phyloP scores from a whole-genome alignment of 2,113 vertebrate species.

The Tetrax tetrax region DNA sequence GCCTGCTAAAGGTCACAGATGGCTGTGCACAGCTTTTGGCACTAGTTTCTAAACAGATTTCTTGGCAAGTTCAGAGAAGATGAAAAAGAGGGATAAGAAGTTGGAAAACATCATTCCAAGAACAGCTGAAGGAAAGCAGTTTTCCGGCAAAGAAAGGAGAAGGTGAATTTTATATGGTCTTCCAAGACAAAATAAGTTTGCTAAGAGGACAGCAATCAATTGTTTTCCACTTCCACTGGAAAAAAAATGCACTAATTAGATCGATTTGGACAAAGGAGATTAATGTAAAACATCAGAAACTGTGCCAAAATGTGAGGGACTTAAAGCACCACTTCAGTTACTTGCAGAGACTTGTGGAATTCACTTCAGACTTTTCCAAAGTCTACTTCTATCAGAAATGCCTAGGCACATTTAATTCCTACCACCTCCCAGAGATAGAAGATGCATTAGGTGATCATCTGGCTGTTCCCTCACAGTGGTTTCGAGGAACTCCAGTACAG shows the following conservation, averaged over 20 bases:
- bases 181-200: neutral
- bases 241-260: neutral
- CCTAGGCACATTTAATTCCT: neutral
- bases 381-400: neutral
- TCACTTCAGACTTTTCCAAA: neutral
- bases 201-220: neutral
- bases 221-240: neutral
- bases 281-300: neutral
- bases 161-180: neutral
- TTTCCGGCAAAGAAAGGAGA: neutral
- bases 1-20: neutral
- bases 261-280: neutral
- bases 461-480: neutral
- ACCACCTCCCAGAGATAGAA: rapidly evolving
- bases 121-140: neutral
- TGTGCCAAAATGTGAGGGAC: neutral
- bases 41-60: neutral
- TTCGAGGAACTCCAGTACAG: neutral
- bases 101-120: neutral
- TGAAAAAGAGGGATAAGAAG: neutral
- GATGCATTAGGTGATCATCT: neutral
- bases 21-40: neutral
- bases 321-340: neutral
- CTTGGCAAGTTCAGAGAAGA: neutral
- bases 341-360: neutral